Evolutionary conservation across 2,797 vertebrate species (phyloP).

Genomic region (Diceros bicornis): DNA sequence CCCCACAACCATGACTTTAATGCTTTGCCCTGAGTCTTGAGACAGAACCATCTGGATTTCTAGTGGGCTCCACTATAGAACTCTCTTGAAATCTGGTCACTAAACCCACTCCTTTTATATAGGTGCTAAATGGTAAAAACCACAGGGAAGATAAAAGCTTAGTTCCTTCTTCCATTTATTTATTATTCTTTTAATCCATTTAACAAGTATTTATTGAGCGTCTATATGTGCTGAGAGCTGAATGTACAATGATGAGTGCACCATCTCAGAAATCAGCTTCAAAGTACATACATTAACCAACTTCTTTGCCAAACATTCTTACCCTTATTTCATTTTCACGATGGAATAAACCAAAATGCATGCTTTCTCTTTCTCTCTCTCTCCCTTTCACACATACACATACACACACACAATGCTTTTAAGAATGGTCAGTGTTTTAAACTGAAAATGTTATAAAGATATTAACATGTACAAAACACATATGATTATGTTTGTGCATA

Average conservation of each 20-base stretch:
- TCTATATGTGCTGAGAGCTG: background rate
- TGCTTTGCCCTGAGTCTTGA: background rate
- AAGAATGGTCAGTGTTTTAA: background rate
- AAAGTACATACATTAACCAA: background rate
- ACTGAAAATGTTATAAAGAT: background rate
- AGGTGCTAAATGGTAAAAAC: background rate
- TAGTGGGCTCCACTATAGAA: background rate
- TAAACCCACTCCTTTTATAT: accelerated
- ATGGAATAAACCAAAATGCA: background rate
- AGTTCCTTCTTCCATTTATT: background rate
- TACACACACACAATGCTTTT: background rate
- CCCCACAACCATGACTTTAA: background rate
- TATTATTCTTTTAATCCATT: background rate
- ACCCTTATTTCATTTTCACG: background rate
- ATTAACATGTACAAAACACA: background rate
- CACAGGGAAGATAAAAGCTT: background rate
- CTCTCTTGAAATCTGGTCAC: background rate
- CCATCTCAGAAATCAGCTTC: background rate
- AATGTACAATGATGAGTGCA: background rate
- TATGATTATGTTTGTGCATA: background rate
- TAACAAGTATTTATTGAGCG: background rate
- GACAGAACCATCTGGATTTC: accelerated
- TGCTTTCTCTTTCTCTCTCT: too few species aligned
- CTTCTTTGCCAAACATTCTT: background rate
- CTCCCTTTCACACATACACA: background rate